These are phyloP conservation scores for Lichenostomus cassidix DNA, from an alignment of 2,113 vertebrate genomes.

Conservation along the genomic window DNA sequence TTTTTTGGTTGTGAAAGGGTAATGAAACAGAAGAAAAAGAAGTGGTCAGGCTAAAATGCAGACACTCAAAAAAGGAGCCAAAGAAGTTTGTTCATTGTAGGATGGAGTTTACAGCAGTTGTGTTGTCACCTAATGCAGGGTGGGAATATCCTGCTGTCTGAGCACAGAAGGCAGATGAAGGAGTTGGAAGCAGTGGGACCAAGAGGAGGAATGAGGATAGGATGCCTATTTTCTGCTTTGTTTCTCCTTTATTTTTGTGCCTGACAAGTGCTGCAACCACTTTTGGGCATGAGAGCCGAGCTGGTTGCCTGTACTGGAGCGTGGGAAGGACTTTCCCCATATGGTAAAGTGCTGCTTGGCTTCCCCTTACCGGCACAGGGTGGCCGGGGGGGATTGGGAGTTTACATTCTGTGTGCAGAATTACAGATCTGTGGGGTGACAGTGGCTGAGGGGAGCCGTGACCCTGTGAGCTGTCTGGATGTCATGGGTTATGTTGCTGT, in stretches of 20 bases:
- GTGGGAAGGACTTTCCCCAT: background rate
- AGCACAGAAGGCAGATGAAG: background rate
- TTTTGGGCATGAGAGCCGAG: background rate
- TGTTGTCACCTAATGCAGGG: background rate
- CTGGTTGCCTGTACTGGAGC: background rate
- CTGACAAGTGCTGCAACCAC: background rate
- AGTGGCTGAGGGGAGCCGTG: background rate
- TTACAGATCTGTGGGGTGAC: background rate
- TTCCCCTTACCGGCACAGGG: background rate
- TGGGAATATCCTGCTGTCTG: background rate
- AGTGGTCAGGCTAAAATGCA: background rate
- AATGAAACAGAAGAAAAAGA: background rate
- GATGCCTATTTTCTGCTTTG: background rate
- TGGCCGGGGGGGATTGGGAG: rapidly evolving
- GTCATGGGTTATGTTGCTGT: background rate
- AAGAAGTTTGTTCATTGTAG: background rate
- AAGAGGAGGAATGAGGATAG: background rate
- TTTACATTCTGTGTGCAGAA: background rate
- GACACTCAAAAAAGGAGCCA: background rate
- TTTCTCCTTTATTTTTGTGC: background rate
- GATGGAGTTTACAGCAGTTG: background rate
- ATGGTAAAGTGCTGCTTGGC: background rate
- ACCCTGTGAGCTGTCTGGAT: background rate
- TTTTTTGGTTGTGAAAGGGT: background rate
- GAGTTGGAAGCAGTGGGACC: background rate